A percentile compares a stretch with the other conserved stretches of the same genome.
Evolutionary conservation across 1,140 invertebrate genomes (phyloP).

Genomic region (Pseudomyrmex concolor): DNA sequence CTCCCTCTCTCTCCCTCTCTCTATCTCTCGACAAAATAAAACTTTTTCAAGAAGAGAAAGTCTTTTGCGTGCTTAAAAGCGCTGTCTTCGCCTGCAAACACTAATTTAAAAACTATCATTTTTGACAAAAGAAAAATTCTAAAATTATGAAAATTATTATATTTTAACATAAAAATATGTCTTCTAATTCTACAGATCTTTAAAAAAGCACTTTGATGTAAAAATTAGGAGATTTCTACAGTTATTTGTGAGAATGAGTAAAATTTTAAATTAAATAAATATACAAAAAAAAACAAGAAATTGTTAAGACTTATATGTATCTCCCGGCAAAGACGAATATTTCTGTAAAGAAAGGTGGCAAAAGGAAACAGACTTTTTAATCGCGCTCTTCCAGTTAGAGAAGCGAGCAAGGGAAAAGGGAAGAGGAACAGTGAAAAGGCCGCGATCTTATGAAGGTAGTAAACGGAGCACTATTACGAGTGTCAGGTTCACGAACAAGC

Average conservation of each 20-base stretch:
- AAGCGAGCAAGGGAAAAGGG: background rate
- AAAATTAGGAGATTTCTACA: background rate
- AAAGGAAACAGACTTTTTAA: background rate
- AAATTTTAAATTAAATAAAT: background rate
- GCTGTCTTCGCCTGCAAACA: background rate
- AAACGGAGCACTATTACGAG: constrained; percentile 43
- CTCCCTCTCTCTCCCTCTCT: background rate
- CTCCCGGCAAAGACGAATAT: background rate
- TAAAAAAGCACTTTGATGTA: background rate
- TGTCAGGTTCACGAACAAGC: constrained; percentile 62
- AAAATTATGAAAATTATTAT: background rate
- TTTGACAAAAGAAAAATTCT: background rate
- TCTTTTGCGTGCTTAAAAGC: no score
- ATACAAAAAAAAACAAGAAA: background rate
- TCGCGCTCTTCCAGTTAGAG: background rate
- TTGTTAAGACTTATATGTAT: background rate
- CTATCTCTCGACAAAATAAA: no score
- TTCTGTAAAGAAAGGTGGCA: background rate
- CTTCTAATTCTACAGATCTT: background rate
- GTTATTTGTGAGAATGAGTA: background rate
- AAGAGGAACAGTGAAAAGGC: constrained; percentile 35
- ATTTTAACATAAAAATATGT: background rate
- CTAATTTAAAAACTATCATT: background rate
- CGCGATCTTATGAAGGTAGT: background rate
- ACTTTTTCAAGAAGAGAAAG: no score